A percentile compares a stretch with the other conserved stretches of the same genome.
phyloP scores from a whole-genome alignment of 1,140 invertebrate genomes.

The Hylaeus volcanicus region DNA sequence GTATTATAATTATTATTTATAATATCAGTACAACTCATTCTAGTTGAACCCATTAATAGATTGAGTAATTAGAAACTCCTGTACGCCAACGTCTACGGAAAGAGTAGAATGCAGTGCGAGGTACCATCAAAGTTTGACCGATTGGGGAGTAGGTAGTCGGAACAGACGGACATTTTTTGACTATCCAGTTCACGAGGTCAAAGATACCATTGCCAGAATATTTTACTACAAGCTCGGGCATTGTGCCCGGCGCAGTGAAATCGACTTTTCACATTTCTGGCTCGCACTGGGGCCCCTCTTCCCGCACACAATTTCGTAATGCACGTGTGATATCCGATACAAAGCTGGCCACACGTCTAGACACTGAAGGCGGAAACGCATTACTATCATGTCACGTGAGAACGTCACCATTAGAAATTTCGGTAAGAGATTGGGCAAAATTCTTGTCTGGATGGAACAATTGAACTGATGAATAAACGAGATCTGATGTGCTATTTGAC shows the following conservation, averaged over 20 bases:
- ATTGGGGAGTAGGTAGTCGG: background rate
- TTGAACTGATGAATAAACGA: too few relatives aligned
- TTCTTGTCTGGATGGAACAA: too few relatives aligned
- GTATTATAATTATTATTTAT: too few relatives aligned
- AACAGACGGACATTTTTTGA: background rate
- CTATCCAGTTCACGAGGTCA: background rate
- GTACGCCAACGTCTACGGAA: too few relatives aligned
- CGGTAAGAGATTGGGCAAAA: too few relatives aligned
- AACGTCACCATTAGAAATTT: too few relatives aligned
- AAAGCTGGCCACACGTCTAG: background rate
- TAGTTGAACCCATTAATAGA: too few relatives aligned
- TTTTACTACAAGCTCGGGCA: constrained; percentile 32
- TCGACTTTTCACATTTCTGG: constrained; percentile 37
- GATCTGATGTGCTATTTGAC: too few relatives aligned
- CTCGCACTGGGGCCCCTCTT: constrained; percentile 12
- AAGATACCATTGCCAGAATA: constrained; percentile 29
- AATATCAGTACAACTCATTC: too few relatives aligned
- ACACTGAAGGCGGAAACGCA: background rate
- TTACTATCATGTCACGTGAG: too few relatives aligned
- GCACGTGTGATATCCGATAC: constrained; percentile 19
- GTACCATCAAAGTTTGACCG: background rate
- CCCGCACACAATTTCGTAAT: constrained; percentile 18
- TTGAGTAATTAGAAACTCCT: background rate
- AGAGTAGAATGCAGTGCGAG: background rate
- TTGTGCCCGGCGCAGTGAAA: constrained; percentile 25